Evolutionary conservation across 2,113 vertebrate species (phyloP), one percentile per base, ranked within the genome.

Genomic region (Gadus macrocephalus): DNA sequence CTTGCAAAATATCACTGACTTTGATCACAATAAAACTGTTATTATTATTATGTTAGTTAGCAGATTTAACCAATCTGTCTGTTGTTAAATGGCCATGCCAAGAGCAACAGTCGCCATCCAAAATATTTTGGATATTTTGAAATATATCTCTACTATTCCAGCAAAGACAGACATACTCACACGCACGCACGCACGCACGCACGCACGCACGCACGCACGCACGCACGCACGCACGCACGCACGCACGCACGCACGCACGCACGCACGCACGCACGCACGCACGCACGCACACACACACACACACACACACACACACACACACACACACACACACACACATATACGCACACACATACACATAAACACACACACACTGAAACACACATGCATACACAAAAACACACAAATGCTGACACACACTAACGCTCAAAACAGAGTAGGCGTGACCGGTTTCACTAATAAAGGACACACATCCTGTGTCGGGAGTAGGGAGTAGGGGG

Each of bases 271-370:
- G 6, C 3, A 49, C 6, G 6, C 42, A 49, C 42, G 6, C 42
- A 7, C 42, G 0, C 42, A 7, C 42, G 6, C 42, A 49, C 6
- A 49, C 42, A 49, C 42, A 49, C 6, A 5, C 42, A 49, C 42
- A 49, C 11, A 12, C 42, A 49, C 42, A 12, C 11, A 49, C 42
- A 49, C 42, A 31, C 66, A 27, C 19, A 22, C 38, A 19, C 58
- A 53, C 38, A 53, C 59, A 28, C 65, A 73, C 20, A 15, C 58
- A 35, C 59, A 69, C 60, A 22, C 20, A 11, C 59, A 72, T 42
- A 49, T 9, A 49, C 42, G 11, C 42, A 49, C 42, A 14, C 5
- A 49, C 5, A 49, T 9, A 49, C 42, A 14, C 42, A 49, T 2
- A 9, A 7, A 49, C 42, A 49, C 42, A 49, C 42, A 49, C 42